Base-by-base conservation (phyloP, 2,888 invertebrate genomes). In the Dysmachus trigonus region DNA sequence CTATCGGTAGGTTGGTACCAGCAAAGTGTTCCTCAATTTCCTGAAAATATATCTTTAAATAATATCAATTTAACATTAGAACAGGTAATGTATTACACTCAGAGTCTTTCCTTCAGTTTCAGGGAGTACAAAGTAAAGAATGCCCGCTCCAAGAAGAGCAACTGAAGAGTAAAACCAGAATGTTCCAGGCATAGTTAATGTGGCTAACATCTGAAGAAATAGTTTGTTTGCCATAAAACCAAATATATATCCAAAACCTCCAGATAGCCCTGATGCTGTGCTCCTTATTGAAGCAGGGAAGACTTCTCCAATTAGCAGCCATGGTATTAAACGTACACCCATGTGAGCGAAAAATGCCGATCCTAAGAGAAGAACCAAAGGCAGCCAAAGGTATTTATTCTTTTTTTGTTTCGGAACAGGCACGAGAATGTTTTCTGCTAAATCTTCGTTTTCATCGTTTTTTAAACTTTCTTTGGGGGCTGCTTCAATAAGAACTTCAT, bases 231-330 rank as follows among this genome's bases (percentile, higher is more conserved):
- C 93, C 2, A 95, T 90, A 89, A 96, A 97, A 0, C 95, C 95
- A 89, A 96, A 95, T 35, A 96, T 92, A 90, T 97, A 97, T 3
- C 96, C 96, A 0, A 95, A 93, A 0, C 95, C 96, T 22, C 96
- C 95, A 0, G 96, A 94, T 3, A 95, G 91, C 0, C 97, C 97
- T 0, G 96, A 95, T 0, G 95, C 96, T 0, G 94, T 94, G 1
- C 96, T 94, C 33, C 96, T 93, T 0, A 95, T 95, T 87, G 94
- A 94, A 0, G 94, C 94, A 35, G 95, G 94, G 90, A 94, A 96
- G 87, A 96, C 95, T 92, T 97, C 97, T 8, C 96, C 96, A 62
- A 96, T 95, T 13, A 97, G 92, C 88, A 97, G 94, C 97, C 97
- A 97, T 0, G 97, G 96, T 73, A 97, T 91, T 87, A 95, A 91